These are phyloP conservation scores for Himalopsyche kuldschensis DNA, from an alignment of 2,888 invertebrate species.

Conservation along the genomic window DNA sequence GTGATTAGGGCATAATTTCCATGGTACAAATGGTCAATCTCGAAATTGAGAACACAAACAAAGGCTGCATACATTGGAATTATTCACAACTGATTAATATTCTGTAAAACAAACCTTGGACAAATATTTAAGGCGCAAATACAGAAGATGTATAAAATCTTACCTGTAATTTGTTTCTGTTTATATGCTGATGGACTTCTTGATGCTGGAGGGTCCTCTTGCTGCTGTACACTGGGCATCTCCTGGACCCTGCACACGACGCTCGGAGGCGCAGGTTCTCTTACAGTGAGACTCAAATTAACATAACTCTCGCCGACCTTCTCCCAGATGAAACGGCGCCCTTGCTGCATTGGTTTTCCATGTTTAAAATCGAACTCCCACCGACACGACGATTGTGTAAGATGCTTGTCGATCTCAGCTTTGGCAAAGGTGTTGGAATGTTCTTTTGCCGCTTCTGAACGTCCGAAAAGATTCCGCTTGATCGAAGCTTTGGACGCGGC, in stretches of 20 bases:
- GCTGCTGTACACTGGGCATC: neutral
- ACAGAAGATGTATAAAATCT: neutral
- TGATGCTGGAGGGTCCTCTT: neutral
- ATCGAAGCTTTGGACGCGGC: constrained; percentile 4
- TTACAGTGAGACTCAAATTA: neutral
- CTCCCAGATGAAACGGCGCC: constrained; percentile 10
- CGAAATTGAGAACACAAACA: too few species aligned
- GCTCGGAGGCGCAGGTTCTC: neutral
- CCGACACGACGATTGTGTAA: neutral
- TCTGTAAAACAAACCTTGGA: too few species aligned
- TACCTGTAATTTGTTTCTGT: neutral
- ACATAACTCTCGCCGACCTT: neutral
- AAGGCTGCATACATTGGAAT: too few species aligned
- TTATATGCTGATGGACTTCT: neutral
- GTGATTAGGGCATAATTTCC: too few species aligned
- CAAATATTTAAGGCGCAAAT: too few species aligned
- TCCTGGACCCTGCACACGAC: neutral
- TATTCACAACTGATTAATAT: too few species aligned
- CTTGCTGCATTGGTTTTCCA: constrained; percentile 11
- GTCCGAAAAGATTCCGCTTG: constrained; percentile 23
- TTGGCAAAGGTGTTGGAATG: neutral
- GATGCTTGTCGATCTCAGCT: neutral
- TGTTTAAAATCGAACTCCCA: constrained; percentile 24
- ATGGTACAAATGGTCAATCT: too few species aligned
- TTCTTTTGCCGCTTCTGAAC: neutral